Conservation (phyloP, 2,113 vertebrate species). For the Chaetops frenatus region DNA sequence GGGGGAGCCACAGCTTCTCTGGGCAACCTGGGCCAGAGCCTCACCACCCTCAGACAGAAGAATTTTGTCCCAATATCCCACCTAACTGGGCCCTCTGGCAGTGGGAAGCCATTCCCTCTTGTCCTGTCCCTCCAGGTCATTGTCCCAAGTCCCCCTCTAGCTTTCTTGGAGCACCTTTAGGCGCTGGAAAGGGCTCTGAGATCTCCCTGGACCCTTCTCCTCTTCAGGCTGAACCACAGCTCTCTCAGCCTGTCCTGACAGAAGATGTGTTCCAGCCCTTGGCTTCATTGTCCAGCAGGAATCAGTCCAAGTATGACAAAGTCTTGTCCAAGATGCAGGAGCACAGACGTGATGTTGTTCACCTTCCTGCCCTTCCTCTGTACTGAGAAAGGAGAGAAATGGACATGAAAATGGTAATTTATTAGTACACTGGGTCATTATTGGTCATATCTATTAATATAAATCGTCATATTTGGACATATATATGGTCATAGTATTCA, state of each 20-base stretch:
- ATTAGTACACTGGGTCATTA: background rate
- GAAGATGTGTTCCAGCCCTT: background rate
- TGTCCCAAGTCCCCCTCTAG: background rate
- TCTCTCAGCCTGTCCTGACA: background rate
- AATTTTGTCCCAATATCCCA: background rate
- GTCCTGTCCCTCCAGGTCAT: background rate
- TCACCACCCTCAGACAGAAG: fast-evolving
- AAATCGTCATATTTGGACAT: background rate
- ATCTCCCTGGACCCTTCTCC: background rate
- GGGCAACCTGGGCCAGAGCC: background rate
- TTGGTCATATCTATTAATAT: background rate
- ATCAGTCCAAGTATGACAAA: background rate
- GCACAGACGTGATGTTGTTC: background rate
- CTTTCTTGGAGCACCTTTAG: background rate
- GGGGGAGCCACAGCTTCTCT: background rate
- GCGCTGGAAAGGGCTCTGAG: background rate
- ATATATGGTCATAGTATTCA: background rate
- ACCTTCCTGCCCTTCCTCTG: background rate
- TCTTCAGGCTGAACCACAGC: background rate
- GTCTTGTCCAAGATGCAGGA: background rate
- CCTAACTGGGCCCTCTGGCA: background rate
- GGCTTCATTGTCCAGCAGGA: background rate
- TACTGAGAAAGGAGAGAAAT: background rate
- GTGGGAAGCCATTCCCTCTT: background rate
- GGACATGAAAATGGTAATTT: background rate